Evolutionary conservation across 2,113 vertebrate genomes (phyloP).

Genomic region (Gnathonemus echidnorhynchus): DNA sequence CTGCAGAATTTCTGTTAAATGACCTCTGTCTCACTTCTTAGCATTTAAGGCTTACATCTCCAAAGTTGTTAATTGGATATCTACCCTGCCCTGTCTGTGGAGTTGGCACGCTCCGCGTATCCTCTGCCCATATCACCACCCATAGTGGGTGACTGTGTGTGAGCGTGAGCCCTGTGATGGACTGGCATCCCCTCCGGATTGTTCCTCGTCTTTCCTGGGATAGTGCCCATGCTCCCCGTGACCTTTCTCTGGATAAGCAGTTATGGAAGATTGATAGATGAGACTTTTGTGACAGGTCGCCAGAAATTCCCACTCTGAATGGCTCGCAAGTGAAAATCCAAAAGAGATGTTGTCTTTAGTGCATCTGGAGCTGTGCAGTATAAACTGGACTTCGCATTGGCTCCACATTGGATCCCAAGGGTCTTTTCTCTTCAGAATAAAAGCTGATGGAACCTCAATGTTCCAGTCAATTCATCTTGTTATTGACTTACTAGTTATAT

Average conservation of each 20-base stretch:
- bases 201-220: background rate
- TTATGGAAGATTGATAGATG: background rate
- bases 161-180: background rate
- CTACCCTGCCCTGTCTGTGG: background rate
- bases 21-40: background rate
- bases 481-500: background rate
- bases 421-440: background rate
- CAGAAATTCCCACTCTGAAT: background rate
- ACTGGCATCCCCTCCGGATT: background rate
- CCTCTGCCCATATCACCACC: background rate
- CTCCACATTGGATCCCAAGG: background rate
- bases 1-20: background rate
- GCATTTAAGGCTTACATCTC: background rate
- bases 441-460: background rate
- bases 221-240: background rate
- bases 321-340: constrained; percentile 5
- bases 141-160: background rate
- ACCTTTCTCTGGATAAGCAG: background rate
- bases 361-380: background rate
- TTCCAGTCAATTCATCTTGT: background rate
- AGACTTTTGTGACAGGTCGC: background rate
- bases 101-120: background rate
- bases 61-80: background rate
- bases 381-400: background rate
- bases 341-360: background rate